Evolutionary conservation across 2,113 vertebrate species (phyloP).

Genomic region (Scalopus aquaticus): DNA sequence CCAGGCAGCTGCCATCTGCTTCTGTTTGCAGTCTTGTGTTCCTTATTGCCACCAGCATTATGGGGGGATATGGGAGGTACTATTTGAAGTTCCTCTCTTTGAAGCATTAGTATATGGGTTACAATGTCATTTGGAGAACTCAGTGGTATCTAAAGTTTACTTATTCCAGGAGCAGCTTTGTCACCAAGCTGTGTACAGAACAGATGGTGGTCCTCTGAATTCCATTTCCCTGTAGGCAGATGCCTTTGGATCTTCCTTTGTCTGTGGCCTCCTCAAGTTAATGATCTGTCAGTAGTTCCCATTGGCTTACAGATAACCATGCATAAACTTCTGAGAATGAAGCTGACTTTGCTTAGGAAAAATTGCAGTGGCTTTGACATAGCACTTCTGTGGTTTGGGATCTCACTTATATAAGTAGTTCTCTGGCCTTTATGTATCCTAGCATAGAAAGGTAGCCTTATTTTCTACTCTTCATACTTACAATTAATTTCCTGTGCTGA

Average conservation of each 20-base stretch:
- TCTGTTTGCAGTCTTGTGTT: constrained; percentile 77
- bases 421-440: neutral
- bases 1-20: constrained; percentile 47
- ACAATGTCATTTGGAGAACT: constrained; percentile 80
- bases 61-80: constrained; percentile 56
- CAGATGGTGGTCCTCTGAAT: constrained; percentile 77
- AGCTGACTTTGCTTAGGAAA: neutral
- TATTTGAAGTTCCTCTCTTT: constrained; percentile 79
- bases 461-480: neutral
- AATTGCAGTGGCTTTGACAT: constrained; percentile 19
- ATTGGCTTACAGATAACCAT: neutral
- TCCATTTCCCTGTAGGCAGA: constrained; percentile 66
- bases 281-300: constrained; percentile 24
- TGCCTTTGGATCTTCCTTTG: constrained; percentile 33
- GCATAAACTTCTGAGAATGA: neutral
- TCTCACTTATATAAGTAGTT: neutral
- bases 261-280: neutral
- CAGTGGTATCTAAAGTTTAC: constrained; percentile 69
- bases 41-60: constrained; percentile 68
- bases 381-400: neutral
- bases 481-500: neutral
- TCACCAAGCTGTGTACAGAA: constrained; percentile 62
- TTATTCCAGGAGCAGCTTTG: constrained; percentile 72
- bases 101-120: constrained; percentile 81
- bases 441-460: neutral